A percentile compares a stretch with the other conserved stretches of the same genome.
Conservation (phyloP, 1,140 invertebrate genomes). For the Trachelipus rathkii region DNA sequence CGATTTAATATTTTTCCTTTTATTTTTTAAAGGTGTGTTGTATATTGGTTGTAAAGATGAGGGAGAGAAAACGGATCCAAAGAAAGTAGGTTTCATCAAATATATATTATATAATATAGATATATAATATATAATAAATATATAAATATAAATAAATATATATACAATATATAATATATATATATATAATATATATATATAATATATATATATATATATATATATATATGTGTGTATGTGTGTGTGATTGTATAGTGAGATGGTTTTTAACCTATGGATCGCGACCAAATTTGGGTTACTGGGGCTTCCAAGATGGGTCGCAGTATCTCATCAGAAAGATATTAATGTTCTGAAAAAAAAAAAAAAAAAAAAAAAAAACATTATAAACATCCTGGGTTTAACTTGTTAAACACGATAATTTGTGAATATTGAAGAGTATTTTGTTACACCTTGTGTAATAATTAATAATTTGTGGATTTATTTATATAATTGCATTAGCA, state of each 20-base stretch:
- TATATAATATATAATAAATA: too few species aligned
- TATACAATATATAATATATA: too few species aligned
- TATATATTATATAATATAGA: too few species aligned
- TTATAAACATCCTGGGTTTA: too few species aligned
- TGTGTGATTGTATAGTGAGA: neutral
- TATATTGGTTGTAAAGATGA: conserved; percentile 31
- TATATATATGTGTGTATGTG: neutral
- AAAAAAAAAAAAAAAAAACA: too few species aligned
- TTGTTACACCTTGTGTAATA: neutral
- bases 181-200: too few species aligned
- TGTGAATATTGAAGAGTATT: too few species aligned
- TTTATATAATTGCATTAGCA: neutral
- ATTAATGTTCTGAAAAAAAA: too few species aligned
- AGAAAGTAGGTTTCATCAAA: conserved; percentile 24
- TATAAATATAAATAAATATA: too few species aligned
- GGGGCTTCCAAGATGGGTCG: neutral
- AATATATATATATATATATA: too few species aligned
- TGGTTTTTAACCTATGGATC: neutral
- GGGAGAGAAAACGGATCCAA: conserved; percentile 30
- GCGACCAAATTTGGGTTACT: neutral
- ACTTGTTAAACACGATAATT: too few species aligned
- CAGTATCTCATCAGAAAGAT: too few species aligned
- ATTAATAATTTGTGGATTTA: neutral
- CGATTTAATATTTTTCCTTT: neutral
- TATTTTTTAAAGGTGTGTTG: conserved; percentile 23